Percentiles rank a stretch among this genome's conserved stretches.
These are phyloP conservation scores for Gibbula magus DNA, from an alignment of 2,888 invertebrate genomes.

Conservation along the genomic window DNA sequence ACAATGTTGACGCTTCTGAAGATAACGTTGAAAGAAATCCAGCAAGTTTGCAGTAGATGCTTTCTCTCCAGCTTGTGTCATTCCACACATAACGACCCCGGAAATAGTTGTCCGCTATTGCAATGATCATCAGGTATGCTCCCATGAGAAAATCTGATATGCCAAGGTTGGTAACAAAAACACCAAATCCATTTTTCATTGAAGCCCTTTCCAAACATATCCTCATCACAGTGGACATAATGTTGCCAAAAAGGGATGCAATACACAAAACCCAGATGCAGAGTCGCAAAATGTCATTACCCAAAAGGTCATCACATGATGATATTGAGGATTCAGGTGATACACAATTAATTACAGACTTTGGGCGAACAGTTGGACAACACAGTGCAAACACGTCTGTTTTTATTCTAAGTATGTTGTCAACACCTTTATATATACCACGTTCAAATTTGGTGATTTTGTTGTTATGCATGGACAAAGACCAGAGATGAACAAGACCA, in stretches of 20 bases:
- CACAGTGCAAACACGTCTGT: slow-evolving; percentile 26
- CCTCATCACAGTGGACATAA: slow-evolving; percentile 33
- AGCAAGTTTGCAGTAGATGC: slow-evolving; percentile 46
- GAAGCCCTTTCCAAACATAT: slow-evolving; percentile 49
- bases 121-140: slow-evolving; percentile 48
- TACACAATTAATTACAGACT: slow-evolving; percentile 13
- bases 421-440: background rate
- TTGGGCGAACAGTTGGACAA: slow-evolving; percentile 20
- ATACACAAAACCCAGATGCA: slow-evolving; percentile 46
- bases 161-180: slow-evolving; percentile 44
- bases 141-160: slow-evolving; percentile 54
- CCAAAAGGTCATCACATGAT: slow-evolving; percentile 50
- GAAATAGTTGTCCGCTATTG: slow-evolving; percentile 46
- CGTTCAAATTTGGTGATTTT: background rate
- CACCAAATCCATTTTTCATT: slow-evolving; percentile 38
- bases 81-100: slow-evolving; percentile 48
- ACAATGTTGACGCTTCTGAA: slow-evolving; percentile 80
- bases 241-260: slow-evolving; percentile 41
- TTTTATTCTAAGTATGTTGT: slow-evolving; percentile 9
- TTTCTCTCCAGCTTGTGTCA: slow-evolving; percentile 47
- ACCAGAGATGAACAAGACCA: background rate
- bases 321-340: slow-evolving; percentile 41
- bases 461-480: background rate
- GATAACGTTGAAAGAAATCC: slow-evolving; percentile 70
- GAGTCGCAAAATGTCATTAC: slow-evolving; percentile 32